Percentiles rank a stretch among this genome's conserved stretches.
phyloP scores from a whole-genome alignment of 2,113 vertebrate genomes.

The Motacilla alba region DNA sequence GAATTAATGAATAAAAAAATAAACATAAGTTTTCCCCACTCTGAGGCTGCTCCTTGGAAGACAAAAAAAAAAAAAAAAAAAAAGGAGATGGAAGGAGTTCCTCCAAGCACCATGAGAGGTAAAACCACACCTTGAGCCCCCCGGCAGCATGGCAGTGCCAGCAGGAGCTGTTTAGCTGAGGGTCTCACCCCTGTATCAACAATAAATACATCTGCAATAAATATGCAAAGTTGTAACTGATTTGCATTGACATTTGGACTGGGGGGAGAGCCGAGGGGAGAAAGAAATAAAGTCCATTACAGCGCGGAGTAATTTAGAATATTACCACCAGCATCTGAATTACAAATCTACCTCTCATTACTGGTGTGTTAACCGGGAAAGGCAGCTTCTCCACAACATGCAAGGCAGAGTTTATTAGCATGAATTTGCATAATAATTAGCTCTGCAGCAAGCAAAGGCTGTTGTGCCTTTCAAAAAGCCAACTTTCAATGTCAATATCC shows the following conservation, averaged over 20 bases:
- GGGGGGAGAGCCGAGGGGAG: constrained; percentile 12
- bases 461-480: constrained; percentile 74
- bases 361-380: constrained; percentile 75
- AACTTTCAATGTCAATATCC: constrained; percentile 78
- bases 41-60: neutral
- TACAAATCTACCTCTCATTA: constrained; percentile 86
- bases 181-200: constrained; percentile 66
- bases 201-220: constrained; percentile 76
- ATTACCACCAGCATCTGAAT: constrained; percentile 81
- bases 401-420: constrained; percentile 81
- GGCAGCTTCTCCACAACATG: constrained; percentile 78
- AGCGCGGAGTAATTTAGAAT: constrained; percentile 77
- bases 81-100: neutral
- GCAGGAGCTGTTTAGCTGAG: constrained; percentile 26
- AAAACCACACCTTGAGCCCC: neutral
- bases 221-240: constrained; percentile 72
- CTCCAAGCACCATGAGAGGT: neutral
- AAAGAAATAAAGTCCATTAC: constrained; percentile 70
- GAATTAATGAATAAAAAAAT: constrained; percentile 36
- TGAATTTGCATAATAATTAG: constrained; percentile 85
- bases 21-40: neutral
- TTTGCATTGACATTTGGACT: constrained; percentile 76
- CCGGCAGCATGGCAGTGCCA: rapidly evolving
- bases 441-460: constrained; percentile 72
- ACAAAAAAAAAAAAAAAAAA: no score